Percentiles rank a stretch among this genome's conserved stretches.
Evolutionary conservation across 1,140 invertebrate species (phyloP).

Genomic region (Atta colombica): DNA sequence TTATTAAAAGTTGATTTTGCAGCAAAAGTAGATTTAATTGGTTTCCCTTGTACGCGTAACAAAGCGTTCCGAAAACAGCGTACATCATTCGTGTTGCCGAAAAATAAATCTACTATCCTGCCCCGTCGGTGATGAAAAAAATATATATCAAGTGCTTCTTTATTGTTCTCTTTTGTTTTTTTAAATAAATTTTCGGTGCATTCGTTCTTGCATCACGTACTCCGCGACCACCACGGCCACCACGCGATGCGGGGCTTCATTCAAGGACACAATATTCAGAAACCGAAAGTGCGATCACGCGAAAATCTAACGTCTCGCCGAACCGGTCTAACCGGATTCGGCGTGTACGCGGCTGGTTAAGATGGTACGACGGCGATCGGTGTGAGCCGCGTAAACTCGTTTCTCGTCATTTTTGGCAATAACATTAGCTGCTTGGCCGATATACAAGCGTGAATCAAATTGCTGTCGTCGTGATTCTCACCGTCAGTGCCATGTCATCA

Average conservation of each 20-base stretch:
- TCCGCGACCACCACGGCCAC: conserved; percentile 53
- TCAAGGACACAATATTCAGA: conserved; percentile 86
- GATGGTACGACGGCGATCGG: conserved; percentile 76
- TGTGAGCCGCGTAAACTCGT: conserved; percentile 83
- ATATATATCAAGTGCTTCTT: background rate
- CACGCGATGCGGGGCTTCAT: conserved; percentile 79
- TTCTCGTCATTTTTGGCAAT: conserved; percentile 83
- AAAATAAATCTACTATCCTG: conserved; percentile 32
- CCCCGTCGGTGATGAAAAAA: background rate
- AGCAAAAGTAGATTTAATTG: conserved; percentile 28
- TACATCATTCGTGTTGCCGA: conserved; percentile 7
- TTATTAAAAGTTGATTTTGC: conserved; percentile 12
- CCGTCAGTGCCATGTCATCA: conserved; percentile 30
- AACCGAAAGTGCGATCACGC: conserved; percentile 87
- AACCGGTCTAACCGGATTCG: conserved; percentile 87
- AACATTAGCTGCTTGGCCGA: conserved; percentile 70
- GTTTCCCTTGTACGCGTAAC: conserved; percentile 12
- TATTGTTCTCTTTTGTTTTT: background rate
- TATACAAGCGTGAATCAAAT: conserved; percentile 28
- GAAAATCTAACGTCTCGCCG: conserved; percentile 87
- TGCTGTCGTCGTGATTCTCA: conserved; percentile 32
- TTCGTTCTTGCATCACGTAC: conserved; percentile 73
- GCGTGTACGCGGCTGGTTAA: conserved; percentile 72
- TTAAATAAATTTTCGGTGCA: conserved; percentile 67
- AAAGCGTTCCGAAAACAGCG: conserved; percentile 7